Percentiles rank a stretch among this genome's conserved stretches.
phyloP scores from a whole-genome alignment of 2,888 invertebrate species.

The Dicyrtoma fusca region DNA sequence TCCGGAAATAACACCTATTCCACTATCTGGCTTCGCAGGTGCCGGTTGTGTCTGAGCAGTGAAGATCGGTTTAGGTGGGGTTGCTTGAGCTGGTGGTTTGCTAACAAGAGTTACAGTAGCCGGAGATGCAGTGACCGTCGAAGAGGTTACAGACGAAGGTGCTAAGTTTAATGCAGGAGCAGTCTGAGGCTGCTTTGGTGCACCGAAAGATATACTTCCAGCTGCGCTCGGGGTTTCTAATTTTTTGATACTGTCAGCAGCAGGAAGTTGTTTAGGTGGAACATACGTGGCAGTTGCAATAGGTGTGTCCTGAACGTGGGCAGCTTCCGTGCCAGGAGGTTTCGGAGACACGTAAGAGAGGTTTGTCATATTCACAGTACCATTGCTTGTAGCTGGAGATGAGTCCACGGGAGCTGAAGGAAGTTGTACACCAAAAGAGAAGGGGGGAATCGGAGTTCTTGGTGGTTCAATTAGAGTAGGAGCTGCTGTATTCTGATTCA shows the following conservation, averaged over 20 bases:
- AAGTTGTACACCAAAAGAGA: slow-evolving; percentile 10
- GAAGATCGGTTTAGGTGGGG: slow-evolving; percentile 11
- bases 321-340: background rate
- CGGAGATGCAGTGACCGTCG: background rate
- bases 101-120: background rate
- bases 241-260: background rate
- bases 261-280: slow-evolving; percentile 5
- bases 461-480: background rate
- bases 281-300: background rate
- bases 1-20: background rate
- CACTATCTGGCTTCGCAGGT: slow-evolving; percentile 4
- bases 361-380: background rate
- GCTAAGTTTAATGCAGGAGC: background rate
- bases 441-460: slow-evolving; percentile 14
- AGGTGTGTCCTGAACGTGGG: background rate
- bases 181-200: background rate
- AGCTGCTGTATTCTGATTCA: slow-evolving; percentile 10
- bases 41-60: background rate
- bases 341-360: background rate
- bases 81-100: background rate
- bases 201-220: background rate
- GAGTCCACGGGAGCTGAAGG: background rate
- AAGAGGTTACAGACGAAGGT: background rate
- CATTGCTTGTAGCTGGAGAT: background rate
- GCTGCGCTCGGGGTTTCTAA: background rate